These are phyloP conservation scores for Fragum sueziense DNA, from an alignment of 2,888 invertebrate genomes.

Conservation along the genomic window DNA sequence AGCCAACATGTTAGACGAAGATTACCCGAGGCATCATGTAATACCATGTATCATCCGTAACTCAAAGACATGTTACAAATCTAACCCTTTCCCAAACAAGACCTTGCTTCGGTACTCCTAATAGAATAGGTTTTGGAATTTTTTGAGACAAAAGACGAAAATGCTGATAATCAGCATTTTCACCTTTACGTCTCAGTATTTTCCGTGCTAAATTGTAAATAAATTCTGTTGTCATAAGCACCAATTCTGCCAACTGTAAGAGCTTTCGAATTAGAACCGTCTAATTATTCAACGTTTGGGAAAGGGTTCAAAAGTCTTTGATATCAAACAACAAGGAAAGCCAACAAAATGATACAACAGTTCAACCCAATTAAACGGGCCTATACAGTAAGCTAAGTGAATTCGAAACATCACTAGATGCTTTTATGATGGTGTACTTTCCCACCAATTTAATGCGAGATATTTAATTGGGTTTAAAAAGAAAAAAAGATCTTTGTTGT, in stretches of 20 bases:
- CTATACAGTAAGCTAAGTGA: background rate
- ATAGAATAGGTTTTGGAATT: too few species aligned
- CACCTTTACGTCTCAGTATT: too few species aligned
- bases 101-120: too few species aligned
- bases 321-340: slow-evolving; percentile 6
- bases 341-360: background rate
- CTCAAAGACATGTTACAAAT: background rate
- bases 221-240: too few species aligned
- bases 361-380: slow-evolving; percentile 6
- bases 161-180: background rate
- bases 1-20: background rate
- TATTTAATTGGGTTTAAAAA: background rate
- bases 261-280: too few species aligned
- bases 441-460: background rate
- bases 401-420: background rate
- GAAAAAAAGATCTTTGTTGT: background rate
- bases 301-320: background rate
- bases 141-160: too few species aligned
- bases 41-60: background rate
- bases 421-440: background rate
- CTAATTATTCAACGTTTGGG: too few species aligned
- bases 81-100: too few species aligned
- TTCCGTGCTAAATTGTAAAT: too few species aligned
- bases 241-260: too few species aligned
- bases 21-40: background rate